Base-by-base conservation (phyloP, 2,113 vertebrate species). In the Chamaea fasciata region DNA sequence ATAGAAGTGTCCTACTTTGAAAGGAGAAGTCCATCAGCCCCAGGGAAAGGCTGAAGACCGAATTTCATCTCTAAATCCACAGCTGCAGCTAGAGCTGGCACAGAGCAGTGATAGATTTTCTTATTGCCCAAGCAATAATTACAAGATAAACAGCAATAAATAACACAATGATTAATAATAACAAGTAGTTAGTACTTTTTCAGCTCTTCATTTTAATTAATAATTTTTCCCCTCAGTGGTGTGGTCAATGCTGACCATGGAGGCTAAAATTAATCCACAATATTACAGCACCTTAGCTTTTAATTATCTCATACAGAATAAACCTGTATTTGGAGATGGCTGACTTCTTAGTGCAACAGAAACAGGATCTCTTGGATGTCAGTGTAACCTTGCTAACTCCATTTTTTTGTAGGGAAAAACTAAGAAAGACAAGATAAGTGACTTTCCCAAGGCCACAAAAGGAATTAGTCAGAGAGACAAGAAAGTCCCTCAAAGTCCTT, bases 1-100 rank as follows among this genome's bases (percentile, higher is more conserved):
- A 98, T 98, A 98, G 98, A 98, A 97, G 97, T 97, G 98, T 98
- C 98, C 97, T 98, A 97, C 97, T 98, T 98, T 98, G 97, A 98
- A 98, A 97, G 88, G 96, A 98, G 98, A 98, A 98, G 98, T 98
- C 97, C 97, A 96, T 98, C 97, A 98, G 97, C 97, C 96, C 87
- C 94, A 93, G 97, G 98, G 97, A 96, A 97, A 97, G 93, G 94
- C 92, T 97, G 93, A 97, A 96, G 94, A 95, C 95, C 93, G 97
- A 97, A 98, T 97, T 95, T 96, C 0, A 0, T 97, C 96, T 96
- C 89, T 97, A 97, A 98, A 98, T 98, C 97, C 27, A 7, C 73
- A 57, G 87, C 95, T 73, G 79, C 96, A 90, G 91, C 97, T 95
- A 94, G 64, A 97, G 78, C 88, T 91, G 83, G 83, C 85, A 95